Base-by-base conservation (phyloP, 1,140 invertebrate species). In the Tetraneura akinire region DNA sequence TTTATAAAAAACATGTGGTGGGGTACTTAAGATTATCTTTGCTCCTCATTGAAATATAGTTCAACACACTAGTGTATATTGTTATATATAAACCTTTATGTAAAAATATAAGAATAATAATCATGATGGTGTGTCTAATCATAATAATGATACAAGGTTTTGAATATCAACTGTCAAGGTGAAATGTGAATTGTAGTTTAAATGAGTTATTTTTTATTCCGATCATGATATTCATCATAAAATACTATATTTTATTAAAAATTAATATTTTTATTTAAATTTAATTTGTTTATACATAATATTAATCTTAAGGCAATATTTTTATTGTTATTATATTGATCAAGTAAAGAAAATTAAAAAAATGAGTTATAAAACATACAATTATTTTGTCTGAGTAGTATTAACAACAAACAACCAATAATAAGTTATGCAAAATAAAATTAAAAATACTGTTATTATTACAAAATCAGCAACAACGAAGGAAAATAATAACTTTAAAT, bases 91-190 rank as follows among this genome's bases (percentile, higher is more conserved):
- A n/a, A n/a, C n/a, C n/a, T n/a, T n/a, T n/a, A n/a, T 37, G 32
- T 37, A 37, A 4, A 37, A 37, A 8, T 37, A 37, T 37, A 37
- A 37, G 32, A 53, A 49, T 45, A 62, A 49, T 47, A 47, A 78
- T 57, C 60, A 60, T 64, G 16, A 51, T 55, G 14, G 47, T 68
- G 42, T 62, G 8, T 62, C 57, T 29, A 62, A 57, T 42, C 60
- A 23, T 55, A 53, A 23, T 51, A 76, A 51, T 47, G 21, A 68
- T 21, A 8, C 66, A 68, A 68, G 66, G 66, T 68, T 68, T 47
- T 68, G 66, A 47, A 42, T 68, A 68, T 11, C 21, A 68, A 68
- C 64, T 68, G 21, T 16, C 42, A 68, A 68, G 66, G 66, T 68
- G 66, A 68, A 68, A 23, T 68, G 37, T 68, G 64, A 37, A 32